phyloP scores from a whole-genome alignment of 1,140 invertebrate genomes.

The Drosophila leontia region DNA sequence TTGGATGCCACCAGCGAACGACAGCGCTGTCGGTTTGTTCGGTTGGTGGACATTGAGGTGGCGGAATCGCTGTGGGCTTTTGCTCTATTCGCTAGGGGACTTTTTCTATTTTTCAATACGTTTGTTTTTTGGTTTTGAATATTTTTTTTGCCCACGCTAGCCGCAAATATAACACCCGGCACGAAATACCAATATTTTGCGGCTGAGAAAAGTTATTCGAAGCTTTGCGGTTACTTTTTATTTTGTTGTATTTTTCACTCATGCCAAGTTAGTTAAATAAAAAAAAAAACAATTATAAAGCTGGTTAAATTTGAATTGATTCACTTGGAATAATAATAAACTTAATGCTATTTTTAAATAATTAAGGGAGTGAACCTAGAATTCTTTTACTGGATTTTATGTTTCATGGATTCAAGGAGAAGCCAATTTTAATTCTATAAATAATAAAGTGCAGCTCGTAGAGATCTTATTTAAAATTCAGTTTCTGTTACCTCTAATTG shows the following conservation, averaged over 20 bases:
- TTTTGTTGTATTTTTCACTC: conserved; percentile 28
- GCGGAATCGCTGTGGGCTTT: neutral
- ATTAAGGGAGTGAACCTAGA: neutral
- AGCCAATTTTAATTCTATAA: neutral
- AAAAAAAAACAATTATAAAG: neutral
- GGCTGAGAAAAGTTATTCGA: conserved; percentile 76
- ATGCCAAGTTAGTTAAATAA: conserved; percentile 55
- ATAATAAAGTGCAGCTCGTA: neutral
- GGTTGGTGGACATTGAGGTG: conserved; percentile 1
- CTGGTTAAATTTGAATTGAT: conserved; percentile 21
- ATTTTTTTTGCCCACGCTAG: conserved; percentile 36
- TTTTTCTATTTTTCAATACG: conserved; percentile 23
- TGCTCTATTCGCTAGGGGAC: conserved; percentile 15
- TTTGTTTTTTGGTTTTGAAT: conserved; percentile 20
- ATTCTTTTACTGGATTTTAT: neutral
- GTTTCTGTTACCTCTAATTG: neutral
- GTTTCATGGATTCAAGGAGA: neutral
- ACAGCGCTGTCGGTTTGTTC: conserved; percentile 13
- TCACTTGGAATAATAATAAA: neutral
- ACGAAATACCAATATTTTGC: conserved; percentile 78
- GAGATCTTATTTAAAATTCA: neutral
- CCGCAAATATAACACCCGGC: conserved; percentile 68
- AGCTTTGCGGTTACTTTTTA: conserved; percentile 49
- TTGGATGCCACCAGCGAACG: conserved; percentile 43
- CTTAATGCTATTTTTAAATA: too few species aligned